Evolutionary conservation across 2,113 vertebrate species (phyloP).

Genomic region (Triplophysa tibetana): DNA sequence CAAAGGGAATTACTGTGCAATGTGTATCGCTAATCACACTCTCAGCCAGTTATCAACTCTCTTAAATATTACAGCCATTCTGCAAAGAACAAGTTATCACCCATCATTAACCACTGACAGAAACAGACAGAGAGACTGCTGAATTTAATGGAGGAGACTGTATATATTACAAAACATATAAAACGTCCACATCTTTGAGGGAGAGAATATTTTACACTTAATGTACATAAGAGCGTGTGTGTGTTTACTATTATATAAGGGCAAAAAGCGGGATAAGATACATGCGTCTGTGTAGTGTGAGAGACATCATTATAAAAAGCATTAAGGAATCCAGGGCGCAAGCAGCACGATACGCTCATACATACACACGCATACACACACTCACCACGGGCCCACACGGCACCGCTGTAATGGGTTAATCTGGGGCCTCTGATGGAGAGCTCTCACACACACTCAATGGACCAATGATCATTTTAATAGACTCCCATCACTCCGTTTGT

Average conservation of each 20-base stretch:
- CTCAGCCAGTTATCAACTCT: slow-evolving; percentile 50
- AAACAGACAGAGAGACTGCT: slow-evolving; percentile 10
- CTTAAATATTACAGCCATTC: slow-evolving; percentile 51
- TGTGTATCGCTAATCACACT: slow-evolving; percentile 55
- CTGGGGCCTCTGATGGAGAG: slow-evolving; percentile 47
- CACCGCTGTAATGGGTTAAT: slow-evolving; percentile 59
- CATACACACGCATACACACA: slow-evolving; percentile 31
- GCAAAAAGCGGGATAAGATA: slow-evolving; percentile 41
- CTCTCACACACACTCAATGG: slow-evolving; percentile 53
- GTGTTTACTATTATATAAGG: neutral
- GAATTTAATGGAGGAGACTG: slow-evolving; percentile 29
- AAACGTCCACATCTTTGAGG: neutral
- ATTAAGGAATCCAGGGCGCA: slow-evolving; percentile 48
- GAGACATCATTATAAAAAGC: slow-evolving; percentile 55
- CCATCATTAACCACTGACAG: slow-evolving; percentile 49
- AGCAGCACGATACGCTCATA: slow-evolving; percentile 48
- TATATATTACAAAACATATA: slow-evolving; percentile 12
- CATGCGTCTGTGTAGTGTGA: slow-evolving; percentile 40
- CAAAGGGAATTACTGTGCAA: slow-evolving; percentile 56
- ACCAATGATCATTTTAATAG: slow-evolving; percentile 52
- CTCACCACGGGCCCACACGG: slow-evolving; percentile 32
- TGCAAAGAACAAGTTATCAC: slow-evolving; percentile 49
- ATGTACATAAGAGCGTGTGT: neutral
- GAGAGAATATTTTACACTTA: neutral
- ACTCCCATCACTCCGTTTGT: slow-evolving; percentile 55